Percentiles rank a stretch among this genome's conserved stretches.
phyloP scores from a whole-genome alignment of 2,113 vertebrate genomes.

The Misgurnus mizolepis region DNA sequence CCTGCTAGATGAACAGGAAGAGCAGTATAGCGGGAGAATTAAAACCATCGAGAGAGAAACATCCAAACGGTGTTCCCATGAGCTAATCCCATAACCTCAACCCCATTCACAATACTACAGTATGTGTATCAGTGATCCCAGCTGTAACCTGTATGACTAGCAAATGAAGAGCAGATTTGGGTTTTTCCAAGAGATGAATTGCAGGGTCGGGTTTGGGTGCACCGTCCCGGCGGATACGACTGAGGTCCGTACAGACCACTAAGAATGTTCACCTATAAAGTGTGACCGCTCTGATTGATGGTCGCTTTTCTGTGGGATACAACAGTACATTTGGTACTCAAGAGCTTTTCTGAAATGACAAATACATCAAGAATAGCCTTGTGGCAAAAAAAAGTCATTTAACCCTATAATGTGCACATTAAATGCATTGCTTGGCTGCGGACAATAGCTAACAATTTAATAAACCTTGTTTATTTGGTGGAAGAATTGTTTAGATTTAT shows the following conservation, averaged over 20 bases:
- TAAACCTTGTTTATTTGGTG: too few relatives aligned
- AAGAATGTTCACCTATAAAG: not conserved
- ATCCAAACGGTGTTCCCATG: not conserved
- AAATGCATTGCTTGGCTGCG: too few relatives aligned
- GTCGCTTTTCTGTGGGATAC: not conserved
- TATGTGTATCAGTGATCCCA: too few relatives aligned
- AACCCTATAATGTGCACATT: too few relatives aligned
- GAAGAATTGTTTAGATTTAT: too few relatives aligned
- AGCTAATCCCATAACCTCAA: slow-evolving; percentile 18
- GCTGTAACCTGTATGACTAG: not conserved
- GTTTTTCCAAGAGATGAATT: not conserved
- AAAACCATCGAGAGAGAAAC: not conserved
- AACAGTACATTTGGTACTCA: not conserved
- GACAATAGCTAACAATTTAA: not conserved
- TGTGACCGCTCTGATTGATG: not conserved
- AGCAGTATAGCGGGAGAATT: not conserved
- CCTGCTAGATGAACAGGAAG: not conserved
- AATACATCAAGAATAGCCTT: too few relatives aligned
- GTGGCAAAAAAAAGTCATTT: too few relatives aligned
- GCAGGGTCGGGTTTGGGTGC: not conserved
- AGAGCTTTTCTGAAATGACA: not conserved
- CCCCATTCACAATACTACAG: not conserved
- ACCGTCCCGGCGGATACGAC: not conserved
- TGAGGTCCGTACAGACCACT: not conserved
- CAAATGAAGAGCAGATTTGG: not conserved